A percentile compares a stretch with the other conserved stretches of the same genome.
Evolutionary conservation across 2,113 vertebrate species (phyloP).

Genomic region (Oryzias javanicus): DNA sequence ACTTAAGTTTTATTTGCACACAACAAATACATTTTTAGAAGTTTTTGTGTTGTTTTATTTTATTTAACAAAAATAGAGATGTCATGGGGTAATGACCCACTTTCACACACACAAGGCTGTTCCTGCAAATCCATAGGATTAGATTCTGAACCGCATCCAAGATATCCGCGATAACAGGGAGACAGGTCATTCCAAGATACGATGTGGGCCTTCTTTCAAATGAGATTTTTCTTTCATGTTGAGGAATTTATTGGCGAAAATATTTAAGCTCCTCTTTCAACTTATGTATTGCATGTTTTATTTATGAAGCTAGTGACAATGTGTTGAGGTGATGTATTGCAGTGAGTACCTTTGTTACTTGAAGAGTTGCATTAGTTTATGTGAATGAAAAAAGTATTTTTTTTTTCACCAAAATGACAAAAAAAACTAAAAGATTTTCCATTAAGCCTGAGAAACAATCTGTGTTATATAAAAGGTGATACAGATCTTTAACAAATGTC

Average conservation of each 20-base stretch:
- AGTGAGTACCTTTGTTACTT: constrained; percentile 2
- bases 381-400: not conserved
- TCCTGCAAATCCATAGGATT: constrained; percentile 84
- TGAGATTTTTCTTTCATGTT: constrained; percentile 78
- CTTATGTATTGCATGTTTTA: constrained; percentile 61
- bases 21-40: constrained; percentile 37
- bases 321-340: constrained; percentile 5
- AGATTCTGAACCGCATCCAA: constrained; percentile 81
- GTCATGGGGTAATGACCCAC: constrained; percentile 80
- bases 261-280: constrained; percentile 58
- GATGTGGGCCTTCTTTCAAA: constrained; percentile 82
- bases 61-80: constrained; percentile 82
- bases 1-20: too few relatives aligned
- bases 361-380: not conserved
- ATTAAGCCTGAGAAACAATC: too few relatives aligned
- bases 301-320: constrained; percentile 20
- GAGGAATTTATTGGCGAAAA: constrained; percentile 71
- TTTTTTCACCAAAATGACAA: too few relatives aligned
- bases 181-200: constrained; percentile 84
- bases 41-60: constrained; percentile 78
- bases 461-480: too few relatives aligned
- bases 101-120: constrained; percentile 77
- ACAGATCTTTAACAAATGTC: too few relatives aligned
- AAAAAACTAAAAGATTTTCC: too few relatives aligned
- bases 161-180: constrained; percentile 90